Conservation (phyloP, 2,888 invertebrate genomes). For the Ganaspis brasiliensis region DNA sequence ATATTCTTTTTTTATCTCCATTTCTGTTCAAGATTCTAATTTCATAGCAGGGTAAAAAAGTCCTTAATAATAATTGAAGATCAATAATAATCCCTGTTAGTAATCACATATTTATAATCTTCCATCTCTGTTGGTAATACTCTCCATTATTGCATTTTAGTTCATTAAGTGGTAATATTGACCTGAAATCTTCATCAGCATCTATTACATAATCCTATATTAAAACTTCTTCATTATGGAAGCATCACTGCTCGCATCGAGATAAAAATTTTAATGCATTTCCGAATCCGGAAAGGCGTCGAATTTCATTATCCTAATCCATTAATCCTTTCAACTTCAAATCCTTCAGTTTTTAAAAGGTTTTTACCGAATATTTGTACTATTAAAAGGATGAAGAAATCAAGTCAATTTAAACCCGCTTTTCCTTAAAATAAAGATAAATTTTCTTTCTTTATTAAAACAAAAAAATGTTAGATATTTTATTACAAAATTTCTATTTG, state of each 20-base stretch:
- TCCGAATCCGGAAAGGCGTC: not conserved
- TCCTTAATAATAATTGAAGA: no score
- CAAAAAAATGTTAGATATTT: no score
- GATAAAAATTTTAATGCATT: constrained; percentile 8
- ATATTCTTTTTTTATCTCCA: no score
- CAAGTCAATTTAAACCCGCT: no score
- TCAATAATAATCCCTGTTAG: no score
- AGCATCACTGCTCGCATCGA: not conserved
- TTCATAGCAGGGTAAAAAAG: no score
- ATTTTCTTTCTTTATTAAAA: no score
- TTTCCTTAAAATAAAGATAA: no score
- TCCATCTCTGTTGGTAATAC: not conserved
- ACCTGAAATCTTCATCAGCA: not conserved
- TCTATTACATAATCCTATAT: constrained; percentile 7
- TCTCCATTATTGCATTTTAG: not conserved
- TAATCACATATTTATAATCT: not conserved
- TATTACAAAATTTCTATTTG: no score
- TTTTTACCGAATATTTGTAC: not conserved
- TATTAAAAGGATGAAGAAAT: no score
- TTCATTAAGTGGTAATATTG: constrained; percentile 10
- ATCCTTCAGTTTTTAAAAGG: not conserved
- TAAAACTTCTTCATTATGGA: constrained; percentile 5
- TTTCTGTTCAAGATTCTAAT: no score
- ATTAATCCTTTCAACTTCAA: not conserved
- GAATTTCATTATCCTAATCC: constrained; percentile 31